Base-by-base conservation (phyloP, 64 coral and sea anemone genomes). In the Actinia equina region DNA sequence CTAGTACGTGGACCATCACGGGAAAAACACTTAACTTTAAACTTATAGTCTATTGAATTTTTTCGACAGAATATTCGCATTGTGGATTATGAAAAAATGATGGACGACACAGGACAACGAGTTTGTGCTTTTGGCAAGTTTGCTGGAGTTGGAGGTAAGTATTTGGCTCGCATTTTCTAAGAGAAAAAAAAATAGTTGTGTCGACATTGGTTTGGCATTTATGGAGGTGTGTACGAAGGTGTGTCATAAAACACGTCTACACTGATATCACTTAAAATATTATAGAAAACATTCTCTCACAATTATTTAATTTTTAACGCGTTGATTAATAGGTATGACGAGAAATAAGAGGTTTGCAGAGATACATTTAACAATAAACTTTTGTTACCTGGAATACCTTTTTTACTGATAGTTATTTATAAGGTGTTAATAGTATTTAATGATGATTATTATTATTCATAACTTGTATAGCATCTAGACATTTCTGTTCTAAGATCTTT, bases 61-160 rank as follows among this genome's bases (percentile, higher is more conserved):
- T 6, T 54, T 77, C 62, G 30, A 6, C 62, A 99, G 97, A 99
- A 95, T 88, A 94, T 99, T 70, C 88, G 97, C n/a, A 82, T 99
- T 22, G 87, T 99, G 42, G 97, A 99, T 22, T 99, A 99, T 62
- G 97, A 99, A 85, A 95, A 94, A 84, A 99, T 99, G 97, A 87
- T 99, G 4, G 93, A 99, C 26, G 59, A 65, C 11, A 99, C 91
- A 77, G 93, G 97, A 43, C 93, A 91, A 25, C 89, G 97, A 93
- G 97, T 99, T 44, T 95, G 93, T 83, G 97, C 97, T 46, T 99
- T 99, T 89, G 97, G 97, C 4, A 99, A 99, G 69, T 99, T 99
- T 80, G 97, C 97, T 25, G 97, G 97, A 43, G 97, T 99, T 7
- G 97, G 92, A 80, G 97, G 97, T 99, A 82, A 18, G 88, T 83